Conservation (phyloP, 2,888 invertebrate species). For the Selenia dentaria region DNA sequence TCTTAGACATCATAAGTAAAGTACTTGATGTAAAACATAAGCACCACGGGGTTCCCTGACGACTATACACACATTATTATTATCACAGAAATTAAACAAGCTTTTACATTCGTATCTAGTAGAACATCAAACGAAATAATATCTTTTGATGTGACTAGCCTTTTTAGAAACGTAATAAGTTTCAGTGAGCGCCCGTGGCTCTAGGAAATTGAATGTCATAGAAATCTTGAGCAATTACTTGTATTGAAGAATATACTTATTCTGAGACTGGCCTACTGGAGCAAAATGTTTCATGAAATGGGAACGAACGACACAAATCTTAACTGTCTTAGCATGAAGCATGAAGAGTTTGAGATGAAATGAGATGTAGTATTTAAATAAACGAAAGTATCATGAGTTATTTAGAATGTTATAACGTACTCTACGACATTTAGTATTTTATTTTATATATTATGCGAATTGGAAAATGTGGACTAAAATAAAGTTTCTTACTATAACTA, state of each 20-base stretch:
- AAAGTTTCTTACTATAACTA: no score
- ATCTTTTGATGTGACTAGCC: conserved; percentile 13
- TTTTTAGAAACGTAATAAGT: conserved; percentile 8
- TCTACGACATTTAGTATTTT: no score
- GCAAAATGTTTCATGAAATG: no score
- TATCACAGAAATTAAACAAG: conserved; percentile 1
- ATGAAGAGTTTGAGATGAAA: no score
- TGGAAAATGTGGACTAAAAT: no score
- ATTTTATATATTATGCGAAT: no score
- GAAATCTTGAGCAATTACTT: conserved; percentile 16
- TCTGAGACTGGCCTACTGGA: neutral
- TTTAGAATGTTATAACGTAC: no score
- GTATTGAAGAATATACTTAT: neutral
- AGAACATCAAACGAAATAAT: conserved; percentile 14
- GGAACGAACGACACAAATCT: no score
- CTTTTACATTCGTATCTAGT: conserved; percentile 2
- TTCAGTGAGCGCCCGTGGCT: conserved; percentile 3
- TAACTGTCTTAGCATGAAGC: no score
- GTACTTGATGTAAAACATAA: neutral
- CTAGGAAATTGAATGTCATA: conserved; percentile 18
- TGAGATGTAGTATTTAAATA: no score
- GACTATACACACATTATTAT: neutral
- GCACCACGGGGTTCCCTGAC: neutral
- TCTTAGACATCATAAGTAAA: no score
- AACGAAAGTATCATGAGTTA: no score